Percentiles rank a stretch among this genome's conserved stretches.
These are phyloP conservation scores for Myodes glareolus DNA, from an alignment of 2,113 vertebrate species.

Conservation along the genomic window DNA sequence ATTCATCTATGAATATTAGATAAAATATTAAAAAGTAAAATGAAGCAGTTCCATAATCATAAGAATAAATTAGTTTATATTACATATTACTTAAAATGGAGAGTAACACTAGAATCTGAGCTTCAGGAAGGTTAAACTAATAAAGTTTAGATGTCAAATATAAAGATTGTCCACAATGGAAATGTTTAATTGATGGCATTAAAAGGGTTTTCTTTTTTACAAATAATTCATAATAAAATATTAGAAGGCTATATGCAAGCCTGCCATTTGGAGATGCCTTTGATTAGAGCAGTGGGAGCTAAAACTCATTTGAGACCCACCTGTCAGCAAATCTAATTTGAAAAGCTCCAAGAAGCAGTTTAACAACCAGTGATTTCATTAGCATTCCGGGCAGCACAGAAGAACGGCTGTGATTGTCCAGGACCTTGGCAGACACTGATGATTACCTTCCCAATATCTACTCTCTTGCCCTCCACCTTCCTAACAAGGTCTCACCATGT, in stretches of 20 bases:
- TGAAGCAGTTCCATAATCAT: neutral
- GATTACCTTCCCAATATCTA: neutral
- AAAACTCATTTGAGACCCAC: neutral
- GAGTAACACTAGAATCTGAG: neutral
- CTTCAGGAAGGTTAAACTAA: neutral
- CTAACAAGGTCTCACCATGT: neutral
- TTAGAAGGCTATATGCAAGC: neutral
- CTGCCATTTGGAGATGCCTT: neutral
- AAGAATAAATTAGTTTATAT: neutral
- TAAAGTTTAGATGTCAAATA: neutral
- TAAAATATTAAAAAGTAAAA: neutral
- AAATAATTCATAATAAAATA: neutral
- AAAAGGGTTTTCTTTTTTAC: neutral
- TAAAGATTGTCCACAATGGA: neutral
- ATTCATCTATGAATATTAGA: neutral
- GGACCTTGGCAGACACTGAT: neutral
- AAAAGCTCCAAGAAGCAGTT: neutral
- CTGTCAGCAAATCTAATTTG: neutral
- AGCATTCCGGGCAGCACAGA: neutral
- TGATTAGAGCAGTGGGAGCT: neutral
- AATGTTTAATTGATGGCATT: neutral
- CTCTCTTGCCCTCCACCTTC: neutral
- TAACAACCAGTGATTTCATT: conserved; percentile 54
- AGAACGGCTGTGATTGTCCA: neutral
- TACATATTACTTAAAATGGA: neutral